These are phyloP conservation scores for Amblyornis subalaris DNA, from an alignment of 2,113 vertebrate genomes.

Conservation along the genomic window DNA sequence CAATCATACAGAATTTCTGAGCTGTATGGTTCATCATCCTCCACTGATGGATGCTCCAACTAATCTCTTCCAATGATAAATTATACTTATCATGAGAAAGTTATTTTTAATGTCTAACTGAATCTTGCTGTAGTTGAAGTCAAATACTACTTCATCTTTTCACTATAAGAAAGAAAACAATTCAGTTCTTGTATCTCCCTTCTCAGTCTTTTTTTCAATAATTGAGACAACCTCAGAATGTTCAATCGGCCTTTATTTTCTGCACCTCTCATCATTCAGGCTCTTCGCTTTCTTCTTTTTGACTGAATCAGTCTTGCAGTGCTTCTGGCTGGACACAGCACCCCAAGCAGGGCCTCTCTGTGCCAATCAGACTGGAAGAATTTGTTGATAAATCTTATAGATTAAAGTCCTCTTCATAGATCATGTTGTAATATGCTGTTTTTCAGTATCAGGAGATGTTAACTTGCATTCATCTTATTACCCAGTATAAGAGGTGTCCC, in stretches of 20 bases:
- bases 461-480: background rate
- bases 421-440: rapidly evolving
- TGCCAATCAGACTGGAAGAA: background rate
- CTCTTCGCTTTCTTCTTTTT: background rate
- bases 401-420: background rate
- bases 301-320: background rate
- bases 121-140: background rate
- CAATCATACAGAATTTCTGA: background rate
- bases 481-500: background rate
- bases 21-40: background rate
- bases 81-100: background rate
- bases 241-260: background rate
- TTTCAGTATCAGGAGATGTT: background rate
- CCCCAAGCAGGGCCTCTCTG: background rate
- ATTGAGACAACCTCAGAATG: background rate
- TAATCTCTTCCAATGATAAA: background rate
- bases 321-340: background rate
- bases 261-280: background rate
- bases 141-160: background rate
- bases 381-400: background rate
- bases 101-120: background rate
- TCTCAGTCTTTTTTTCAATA: background rate
- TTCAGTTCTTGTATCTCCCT: background rate
- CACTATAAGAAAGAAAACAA: background rate
- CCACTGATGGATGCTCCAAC: background rate